A percentile compares a stretch with the other conserved stretches of the same genome.
These are phyloP conservation scores for Gonatopus flavifemur DNA, from an alignment of 1,140 invertebrate genomes.

Conservation along the genomic window DNA sequence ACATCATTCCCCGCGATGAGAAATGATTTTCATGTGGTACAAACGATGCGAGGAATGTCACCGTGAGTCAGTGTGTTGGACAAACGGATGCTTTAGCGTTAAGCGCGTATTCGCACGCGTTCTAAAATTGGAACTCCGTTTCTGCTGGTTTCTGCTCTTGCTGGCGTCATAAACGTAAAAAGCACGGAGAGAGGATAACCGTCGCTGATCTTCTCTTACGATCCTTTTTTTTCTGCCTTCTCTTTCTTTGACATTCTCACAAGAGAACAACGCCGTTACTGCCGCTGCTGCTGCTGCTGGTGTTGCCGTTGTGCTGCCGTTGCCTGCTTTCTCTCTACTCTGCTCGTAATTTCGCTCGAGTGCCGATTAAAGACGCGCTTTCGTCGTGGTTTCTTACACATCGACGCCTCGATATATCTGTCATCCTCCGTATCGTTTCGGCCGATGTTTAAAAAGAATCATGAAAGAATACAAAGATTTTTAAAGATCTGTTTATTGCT, in stretches of 20 bases:
- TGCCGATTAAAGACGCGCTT: not conserved
- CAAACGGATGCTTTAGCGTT: slow-evolving; percentile 11
- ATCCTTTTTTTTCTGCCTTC: too few relatives aligned
- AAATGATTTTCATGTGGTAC: slow-evolving; percentile 30
- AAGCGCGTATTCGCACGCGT: slow-evolving; percentile 14
- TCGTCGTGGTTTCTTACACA: not conserved
- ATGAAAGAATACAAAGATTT: too few relatives aligned
- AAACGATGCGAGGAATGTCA: slow-evolving; percentile 31
- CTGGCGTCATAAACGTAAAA: slow-evolving; percentile 32
- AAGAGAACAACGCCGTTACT: too few relatives aligned
- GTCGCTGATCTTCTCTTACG: too few relatives aligned
- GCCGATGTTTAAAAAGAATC: not conserved
- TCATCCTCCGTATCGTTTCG: not conserved
- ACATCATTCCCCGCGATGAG: not conserved
- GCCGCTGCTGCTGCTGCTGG: too few relatives aligned
- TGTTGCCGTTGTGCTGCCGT: too few relatives aligned
- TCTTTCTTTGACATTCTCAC: too few relatives aligned
- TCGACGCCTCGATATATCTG: not conserved
- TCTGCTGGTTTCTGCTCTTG: too few relatives aligned
- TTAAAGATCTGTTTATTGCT: too few relatives aligned
- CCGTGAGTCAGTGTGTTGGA: slow-evolving; percentile 31
- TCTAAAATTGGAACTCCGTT: slow-evolving; percentile 35
- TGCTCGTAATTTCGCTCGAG: not conserved
- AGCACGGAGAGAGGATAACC: too few relatives aligned
- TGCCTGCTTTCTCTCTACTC: slow-evolving; percentile 14